Percentiles rank a stretch among this genome's conserved stretches.
Conservation (phyloP, 1,140 invertebrate species). For the Drosophila murphyi region DNA sequence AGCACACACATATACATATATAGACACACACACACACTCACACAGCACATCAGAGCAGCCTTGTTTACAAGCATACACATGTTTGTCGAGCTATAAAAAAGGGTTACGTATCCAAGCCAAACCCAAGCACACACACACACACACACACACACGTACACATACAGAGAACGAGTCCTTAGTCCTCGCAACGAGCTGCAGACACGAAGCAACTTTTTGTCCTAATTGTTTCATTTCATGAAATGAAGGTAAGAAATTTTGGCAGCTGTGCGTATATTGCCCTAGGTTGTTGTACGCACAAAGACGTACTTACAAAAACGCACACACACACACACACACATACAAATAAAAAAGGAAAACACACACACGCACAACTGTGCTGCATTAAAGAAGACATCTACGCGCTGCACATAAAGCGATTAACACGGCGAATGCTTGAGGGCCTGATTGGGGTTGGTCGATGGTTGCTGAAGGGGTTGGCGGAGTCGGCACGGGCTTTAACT, state of each 20-base stretch:
- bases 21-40: constrained; percentile 16
- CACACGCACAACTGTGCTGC: constrained; percentile 44
- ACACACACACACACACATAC: constrained; percentile 47
- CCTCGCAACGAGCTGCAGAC: constrained; percentile 44
- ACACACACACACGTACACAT: constrained; percentile 9
- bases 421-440: constrained; percentile 60
- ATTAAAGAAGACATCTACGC: constrained; percentile 76
- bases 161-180: constrained; percentile 49
- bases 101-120: constrained; percentile 77
- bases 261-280: constrained; percentile 81
- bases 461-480: not conserved
- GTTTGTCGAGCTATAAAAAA: constrained; percentile 80
- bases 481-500: constrained; percentile 42
- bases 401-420: constrained; percentile 81
- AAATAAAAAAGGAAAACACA: constrained; percentile 10
- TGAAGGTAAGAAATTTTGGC: constrained; percentile 82
- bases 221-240: constrained; percentile 82
- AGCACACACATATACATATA: constrained; percentile 19
- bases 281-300: constrained; percentile 58
- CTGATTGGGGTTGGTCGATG: constrained; percentile 17
- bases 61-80: constrained; percentile 80
- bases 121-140: constrained; percentile 36
- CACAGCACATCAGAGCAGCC: constrained; percentile 19
- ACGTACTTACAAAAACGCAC: constrained; percentile 23
- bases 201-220: constrained; percentile 80